phyloP scores from a whole-genome alignment of 53 echinoderm and acorn worm genomes.

The Pentamera pediparva region DNA sequence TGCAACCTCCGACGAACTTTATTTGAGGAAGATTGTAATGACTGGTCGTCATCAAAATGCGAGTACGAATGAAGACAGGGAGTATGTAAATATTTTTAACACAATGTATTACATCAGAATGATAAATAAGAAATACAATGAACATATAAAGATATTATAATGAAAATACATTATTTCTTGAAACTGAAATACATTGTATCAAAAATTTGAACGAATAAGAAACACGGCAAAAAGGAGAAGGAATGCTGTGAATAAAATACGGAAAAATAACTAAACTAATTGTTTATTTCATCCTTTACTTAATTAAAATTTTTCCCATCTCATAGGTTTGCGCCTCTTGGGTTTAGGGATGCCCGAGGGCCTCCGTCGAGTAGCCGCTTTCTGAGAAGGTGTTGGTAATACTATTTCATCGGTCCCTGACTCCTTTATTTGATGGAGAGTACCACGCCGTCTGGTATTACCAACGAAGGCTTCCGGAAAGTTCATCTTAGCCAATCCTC shows the following conservation, averaged over 20 bases:
- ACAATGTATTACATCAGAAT: too few relatives aligned
- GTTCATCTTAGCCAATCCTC: constrained; percentile 26
- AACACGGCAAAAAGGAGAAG: not conserved
- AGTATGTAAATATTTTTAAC: too few relatives aligned
- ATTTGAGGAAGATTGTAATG: too few relatives aligned
- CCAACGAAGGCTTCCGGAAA: constrained; percentile 43
- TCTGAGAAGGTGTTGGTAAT: not conserved
- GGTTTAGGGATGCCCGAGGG: not conserved
- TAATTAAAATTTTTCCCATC: constrained; percentile 10
- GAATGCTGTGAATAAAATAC: not conserved
- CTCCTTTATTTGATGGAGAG: constrained; percentile 37
- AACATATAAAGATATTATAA: too few relatives aligned
- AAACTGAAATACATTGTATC: too few relatives aligned
- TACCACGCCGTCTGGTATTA: constrained; percentile 29
- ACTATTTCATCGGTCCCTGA: not conserved
- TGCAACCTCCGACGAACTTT: too few relatives aligned
- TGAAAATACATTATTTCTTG: too few relatives aligned
- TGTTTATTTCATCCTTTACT: not conserved
- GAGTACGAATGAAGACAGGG: too few relatives aligned
- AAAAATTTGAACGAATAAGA: not conserved
- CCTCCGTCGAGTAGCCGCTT: not conserved
- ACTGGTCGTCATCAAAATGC: too few relatives aligned
- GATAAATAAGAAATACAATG: too few relatives aligned
- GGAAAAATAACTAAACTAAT: not conserved
- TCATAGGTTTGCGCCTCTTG: not conserved